phyloP scores from a whole-genome alignment of 2,113 vertebrate species.

The Myotis yumanensis region DNA sequence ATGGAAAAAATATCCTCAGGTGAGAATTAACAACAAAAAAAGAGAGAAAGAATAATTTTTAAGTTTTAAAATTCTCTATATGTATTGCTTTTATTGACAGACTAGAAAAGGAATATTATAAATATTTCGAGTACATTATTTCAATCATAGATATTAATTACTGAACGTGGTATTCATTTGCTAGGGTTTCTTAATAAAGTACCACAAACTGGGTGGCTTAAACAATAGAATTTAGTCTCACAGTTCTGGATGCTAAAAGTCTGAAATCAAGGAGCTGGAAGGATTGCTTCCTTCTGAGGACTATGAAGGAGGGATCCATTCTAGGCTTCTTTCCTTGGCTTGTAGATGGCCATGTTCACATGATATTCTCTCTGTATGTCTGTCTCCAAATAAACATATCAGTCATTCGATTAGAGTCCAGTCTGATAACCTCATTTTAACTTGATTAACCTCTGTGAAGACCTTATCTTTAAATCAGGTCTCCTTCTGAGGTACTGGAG shows the following conservation, averaged over 20 bases:
- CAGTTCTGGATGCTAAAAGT: neutral
- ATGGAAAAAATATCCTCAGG: no score
- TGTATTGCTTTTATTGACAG: constrained; percentile 10
- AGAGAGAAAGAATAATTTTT: neutral
- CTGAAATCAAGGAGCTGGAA: neutral
- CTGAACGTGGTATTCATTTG: neutral
- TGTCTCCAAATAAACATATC: neutral
- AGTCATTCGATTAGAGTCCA: neutral
- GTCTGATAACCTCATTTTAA: neutral
- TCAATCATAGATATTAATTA: constrained; percentile 31
- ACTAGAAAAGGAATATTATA: neutral
- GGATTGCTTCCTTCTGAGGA: neutral
- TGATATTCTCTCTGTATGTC: neutral
- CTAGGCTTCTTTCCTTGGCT: neutral
- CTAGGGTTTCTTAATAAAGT: neutral
- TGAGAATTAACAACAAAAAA: no score
- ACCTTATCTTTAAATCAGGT: neutral
- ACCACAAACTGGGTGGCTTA: neutral
- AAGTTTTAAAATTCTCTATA: constrained; percentile 11
- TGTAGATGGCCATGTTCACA: neutral
- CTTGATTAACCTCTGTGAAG: neutral
- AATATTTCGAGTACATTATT: neutral
- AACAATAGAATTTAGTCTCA: neutral
- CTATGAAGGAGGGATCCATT: neutral
- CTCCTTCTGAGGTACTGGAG: neutral